These are phyloP conservation scores for Synergus itoensis DNA, from an alignment of 2,888 invertebrate genomes.

Conservation along the genomic window DNA sequence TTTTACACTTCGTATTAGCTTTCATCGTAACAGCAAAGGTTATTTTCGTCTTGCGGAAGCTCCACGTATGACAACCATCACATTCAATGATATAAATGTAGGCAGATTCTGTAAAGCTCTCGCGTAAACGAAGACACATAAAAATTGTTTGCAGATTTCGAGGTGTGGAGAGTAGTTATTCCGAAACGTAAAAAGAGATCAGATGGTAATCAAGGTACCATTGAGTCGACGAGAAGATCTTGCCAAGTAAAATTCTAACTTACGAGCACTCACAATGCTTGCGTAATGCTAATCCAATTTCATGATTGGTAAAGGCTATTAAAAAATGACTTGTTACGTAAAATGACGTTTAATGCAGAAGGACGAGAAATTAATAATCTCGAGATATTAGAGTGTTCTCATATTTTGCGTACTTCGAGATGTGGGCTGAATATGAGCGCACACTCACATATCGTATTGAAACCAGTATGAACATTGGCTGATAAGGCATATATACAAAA, in stretches of 20 bases:
- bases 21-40: neutral
- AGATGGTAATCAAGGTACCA: conserved; percentile 36
- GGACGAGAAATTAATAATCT: conserved; percentile 17
- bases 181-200: conserved; percentile 32
- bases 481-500: neutral
- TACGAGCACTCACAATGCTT: conserved; percentile 59
- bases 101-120: neutral
- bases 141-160: conserved; percentile 5
- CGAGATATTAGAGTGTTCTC: neutral
- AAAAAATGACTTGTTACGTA: conserved; percentile 35
- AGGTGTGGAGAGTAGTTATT: neutral
- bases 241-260: conserved; percentile 32
- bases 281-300: conserved; percentile 52
- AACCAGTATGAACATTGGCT: neutral
- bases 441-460: no score
- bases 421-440: neutral
- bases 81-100: no score
- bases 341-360: neutral
- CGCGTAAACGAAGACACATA: neutral
- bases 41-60: neutral
- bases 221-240: conserved; percentile 44
- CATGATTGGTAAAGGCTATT: conserved; percentile 42
- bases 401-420: conserved; percentile 4
- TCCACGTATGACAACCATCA: no score
- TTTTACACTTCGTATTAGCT: neutral